A percentile compares a stretch with the other conserved stretches of the same genome.
Conservation (phyloP, 2,797 vertebrate genomes). For the Morus bassanus region DNA sequence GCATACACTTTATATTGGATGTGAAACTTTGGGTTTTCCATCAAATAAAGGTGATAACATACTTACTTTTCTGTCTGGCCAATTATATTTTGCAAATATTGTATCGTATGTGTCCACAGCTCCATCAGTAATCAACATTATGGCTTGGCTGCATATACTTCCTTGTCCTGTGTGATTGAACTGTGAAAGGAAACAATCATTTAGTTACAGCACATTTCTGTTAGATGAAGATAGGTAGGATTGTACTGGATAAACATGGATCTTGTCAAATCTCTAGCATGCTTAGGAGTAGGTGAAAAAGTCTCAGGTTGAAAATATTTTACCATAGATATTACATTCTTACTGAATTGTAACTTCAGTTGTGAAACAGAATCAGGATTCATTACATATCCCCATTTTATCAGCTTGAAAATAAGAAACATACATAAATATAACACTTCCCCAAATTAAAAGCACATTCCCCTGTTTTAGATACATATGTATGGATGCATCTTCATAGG, state of each 20-base stretch:
- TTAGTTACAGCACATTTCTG: not conserved
- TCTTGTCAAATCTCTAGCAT: not conserved
- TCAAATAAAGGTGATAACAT: not conserved
- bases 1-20: not conserved
- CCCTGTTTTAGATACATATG: not conserved
- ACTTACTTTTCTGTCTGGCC: constrained; percentile 95
- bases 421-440: not conserved
- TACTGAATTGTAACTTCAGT: not conserved
- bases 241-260: not conserved
- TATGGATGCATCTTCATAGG: not conserved
- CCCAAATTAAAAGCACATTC: not conserved
- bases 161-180: constrained; percentile 97
- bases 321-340: not conserved
- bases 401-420: not conserved
- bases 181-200: constrained; percentile 70
- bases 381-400: not conserved
- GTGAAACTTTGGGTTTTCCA: not conserved
- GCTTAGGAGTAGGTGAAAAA: not conserved
- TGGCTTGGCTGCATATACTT: constrained; percentile 96
- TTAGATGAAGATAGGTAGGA: not conserved
- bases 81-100: constrained; percentile 96
- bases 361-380: not conserved
- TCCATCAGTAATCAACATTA: constrained; percentile 97
- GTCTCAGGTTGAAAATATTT: not conserved
- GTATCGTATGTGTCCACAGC: constrained; percentile 95